Evolutionary conservation across 2,113 vertebrate species (phyloP).

Genomic region (Indicator indicator): DNA sequence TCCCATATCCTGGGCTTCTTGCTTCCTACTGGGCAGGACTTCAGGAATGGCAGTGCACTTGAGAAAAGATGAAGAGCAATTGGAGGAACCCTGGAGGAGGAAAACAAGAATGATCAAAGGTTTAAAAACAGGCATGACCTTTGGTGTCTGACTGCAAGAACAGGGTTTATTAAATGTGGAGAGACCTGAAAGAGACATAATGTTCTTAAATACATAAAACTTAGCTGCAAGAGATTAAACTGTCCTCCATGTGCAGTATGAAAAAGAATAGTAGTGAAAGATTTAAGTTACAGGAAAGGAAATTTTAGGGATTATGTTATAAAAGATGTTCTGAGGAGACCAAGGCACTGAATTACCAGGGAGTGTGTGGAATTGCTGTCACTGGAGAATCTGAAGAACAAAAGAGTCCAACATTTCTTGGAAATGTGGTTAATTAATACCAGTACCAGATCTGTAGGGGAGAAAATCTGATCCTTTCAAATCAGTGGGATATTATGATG

Average conservation of each 20-base stretch:
- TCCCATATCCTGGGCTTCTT: not conserved
- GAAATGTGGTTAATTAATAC: slow-evolving; percentile 4
- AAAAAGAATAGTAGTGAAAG: not conserved
- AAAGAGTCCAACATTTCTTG: not conserved
- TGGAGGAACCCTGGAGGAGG: not conserved
- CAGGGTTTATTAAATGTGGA: not conserved
- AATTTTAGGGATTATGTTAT: not conserved
- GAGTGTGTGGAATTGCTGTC: not conserved
- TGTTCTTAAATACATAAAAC: not conserved
- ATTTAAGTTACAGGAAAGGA: not conserved
- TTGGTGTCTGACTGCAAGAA: not conserved
- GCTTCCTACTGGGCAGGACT: not conserved
- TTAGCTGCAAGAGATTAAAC: not conserved
- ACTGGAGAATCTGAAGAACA: not conserved
- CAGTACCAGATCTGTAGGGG: not conserved
- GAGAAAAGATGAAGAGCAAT: slow-evolving; percentile 3
- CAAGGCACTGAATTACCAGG: not conserved
- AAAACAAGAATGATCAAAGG: slow-evolving; percentile 20
- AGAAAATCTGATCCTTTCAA: slow-evolving; percentile 22
- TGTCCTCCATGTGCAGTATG: not conserved
- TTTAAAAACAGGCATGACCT: not conserved
- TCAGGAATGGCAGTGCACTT: not conserved
- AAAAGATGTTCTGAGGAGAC: not conserved
- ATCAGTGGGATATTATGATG: not conserved
- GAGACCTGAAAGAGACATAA: not conserved